These are phyloP conservation scores for Gymnothorax reevesii DNA, from an alignment of 2,797 vertebrate genomes.

Conservation along the genomic window DNA sequence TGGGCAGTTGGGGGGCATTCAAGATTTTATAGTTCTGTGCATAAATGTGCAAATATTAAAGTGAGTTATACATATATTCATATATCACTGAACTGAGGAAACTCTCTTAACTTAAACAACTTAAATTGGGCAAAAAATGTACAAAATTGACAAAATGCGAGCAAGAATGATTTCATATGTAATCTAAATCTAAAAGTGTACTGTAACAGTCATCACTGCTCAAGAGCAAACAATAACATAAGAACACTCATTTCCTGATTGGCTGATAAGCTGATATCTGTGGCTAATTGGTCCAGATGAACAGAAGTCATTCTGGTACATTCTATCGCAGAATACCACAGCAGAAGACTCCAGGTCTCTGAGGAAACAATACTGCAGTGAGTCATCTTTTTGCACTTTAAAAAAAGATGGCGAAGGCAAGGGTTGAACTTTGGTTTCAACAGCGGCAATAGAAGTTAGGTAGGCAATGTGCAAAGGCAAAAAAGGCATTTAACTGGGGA, in stretches of 20 bases:
- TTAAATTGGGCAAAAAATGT: background rate
- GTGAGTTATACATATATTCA: background rate
- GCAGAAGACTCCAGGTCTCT: background rate
- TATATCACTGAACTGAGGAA: background rate
- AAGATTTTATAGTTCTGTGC: constrained; percentile 28
- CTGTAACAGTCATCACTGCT: background rate
- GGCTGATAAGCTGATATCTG: background rate
- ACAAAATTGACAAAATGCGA: background rate
- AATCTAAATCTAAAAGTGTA: constrained; percentile 5
- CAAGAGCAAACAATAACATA: background rate
- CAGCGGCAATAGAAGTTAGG: constrained; percentile 56
- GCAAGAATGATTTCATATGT: background rate
- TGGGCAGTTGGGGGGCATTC: background rate
- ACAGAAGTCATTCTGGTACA: background rate
- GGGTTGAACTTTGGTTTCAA: constrained; percentile 41
- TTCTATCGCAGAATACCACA: background rate
- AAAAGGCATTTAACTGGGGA: constrained; percentile 60
- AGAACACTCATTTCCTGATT: background rate
- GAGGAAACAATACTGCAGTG: constrained; percentile 30
- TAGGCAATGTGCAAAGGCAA: constrained; percentile 63
- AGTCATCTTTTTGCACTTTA: constrained; percentile 53
- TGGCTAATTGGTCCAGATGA: background rate
- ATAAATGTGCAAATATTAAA: background rate
- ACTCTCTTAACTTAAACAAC: background rate
- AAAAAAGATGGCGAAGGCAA: constrained; percentile 43